Evolutionary conservation across 2,888 invertebrate species (phyloP).

Genomic region (Andrena flavipes): DNA sequence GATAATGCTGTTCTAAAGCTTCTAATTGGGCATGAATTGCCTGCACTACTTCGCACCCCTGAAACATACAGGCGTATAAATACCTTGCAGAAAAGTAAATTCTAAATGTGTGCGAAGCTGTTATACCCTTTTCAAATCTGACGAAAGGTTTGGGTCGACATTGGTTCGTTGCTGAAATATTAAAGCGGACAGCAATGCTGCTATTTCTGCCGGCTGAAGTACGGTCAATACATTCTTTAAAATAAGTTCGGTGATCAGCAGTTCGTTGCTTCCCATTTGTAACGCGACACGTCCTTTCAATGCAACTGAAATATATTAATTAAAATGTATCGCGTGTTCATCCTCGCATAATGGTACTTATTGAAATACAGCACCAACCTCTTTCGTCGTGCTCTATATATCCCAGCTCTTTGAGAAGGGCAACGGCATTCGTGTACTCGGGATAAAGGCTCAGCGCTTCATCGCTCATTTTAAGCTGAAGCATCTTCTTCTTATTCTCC

Average conservation of each 20-base stretch:
- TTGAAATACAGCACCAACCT: slow-evolving; percentile 83
- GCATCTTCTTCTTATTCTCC: slow-evolving; percentile 88
- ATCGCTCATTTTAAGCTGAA: slow-evolving; percentile 92
- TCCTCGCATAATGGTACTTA: neutral
- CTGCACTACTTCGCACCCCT: slow-evolving; percentile 87
- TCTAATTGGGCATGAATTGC: too few relatives aligned
- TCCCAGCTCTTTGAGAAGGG: slow-evolving; percentile 91
- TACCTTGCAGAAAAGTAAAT: neutral
- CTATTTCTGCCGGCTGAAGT: slow-evolving; percentile 95
- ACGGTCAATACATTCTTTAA: slow-evolving; percentile 95
- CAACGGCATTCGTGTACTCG: slow-evolving; percentile 93
- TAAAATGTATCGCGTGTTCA: neutral
- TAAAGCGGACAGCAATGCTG: slow-evolving; percentile 95
- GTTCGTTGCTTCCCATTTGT: slow-evolving; percentile 94
- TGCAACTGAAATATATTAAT: slow-evolving; percentile 86
- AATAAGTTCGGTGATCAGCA: slow-evolving; percentile 97
- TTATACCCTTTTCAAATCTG: slow-evolving; percentile 72
- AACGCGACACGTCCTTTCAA: slow-evolving; percentile 95
- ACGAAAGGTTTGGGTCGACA: slow-evolving; percentile 43
- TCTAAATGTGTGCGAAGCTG: too few relatives aligned
- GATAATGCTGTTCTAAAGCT: slow-evolving; percentile 87
- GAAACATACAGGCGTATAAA: slow-evolving; percentile 52
- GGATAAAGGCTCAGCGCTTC: slow-evolving; percentile 94
- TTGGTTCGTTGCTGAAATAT: slow-evolving; percentile 93
- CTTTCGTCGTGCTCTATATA: slow-evolving; percentile 91